Evolutionary conservation across 2,797 vertebrate species (phyloP).

Genomic region (Uromys caudimaculatus): DNA sequence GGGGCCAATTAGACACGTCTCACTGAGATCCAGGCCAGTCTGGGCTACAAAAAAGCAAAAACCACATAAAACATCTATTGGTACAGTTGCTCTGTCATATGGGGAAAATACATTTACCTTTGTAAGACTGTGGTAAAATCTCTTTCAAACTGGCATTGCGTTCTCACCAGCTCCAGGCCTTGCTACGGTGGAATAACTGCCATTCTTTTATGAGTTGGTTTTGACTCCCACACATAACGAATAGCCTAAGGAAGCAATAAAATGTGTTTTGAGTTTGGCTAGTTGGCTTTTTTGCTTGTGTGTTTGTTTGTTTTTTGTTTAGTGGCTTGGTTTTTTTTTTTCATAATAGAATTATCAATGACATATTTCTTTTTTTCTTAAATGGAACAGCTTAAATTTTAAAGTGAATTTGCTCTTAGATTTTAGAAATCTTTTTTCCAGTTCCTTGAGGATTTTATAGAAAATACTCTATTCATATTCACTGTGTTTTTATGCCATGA

Average conservation of each 20-base stretch:
- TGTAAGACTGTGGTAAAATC: neutral
- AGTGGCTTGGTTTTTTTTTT: too few relatives aligned
- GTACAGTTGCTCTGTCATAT: neutral
- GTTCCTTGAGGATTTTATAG: too few relatives aligned
- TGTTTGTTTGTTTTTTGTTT: neutral
- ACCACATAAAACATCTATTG: neutral
- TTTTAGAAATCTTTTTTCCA: neutral
- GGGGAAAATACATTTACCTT: neutral
- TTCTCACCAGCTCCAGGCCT: neutral
- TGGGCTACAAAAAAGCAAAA: neutral
- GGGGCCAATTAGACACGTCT: neutral
- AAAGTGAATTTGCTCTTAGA: neutral
- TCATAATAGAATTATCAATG: neutral
- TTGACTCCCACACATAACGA: neutral
- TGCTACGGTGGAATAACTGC: neutral
- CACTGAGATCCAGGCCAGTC: neutral
- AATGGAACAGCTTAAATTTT: neutral
- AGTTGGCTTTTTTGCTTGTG: neutral
- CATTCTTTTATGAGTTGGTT: neutral
- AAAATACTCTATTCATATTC: neutral
- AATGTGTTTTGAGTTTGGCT: neutral
- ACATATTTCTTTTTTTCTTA: neutral
- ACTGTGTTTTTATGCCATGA: neutral
- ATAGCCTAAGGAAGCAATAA: neutral
- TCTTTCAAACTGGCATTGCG: neutral